These are phyloP conservation scores for Melinaea marsaeus DNA, from an alignment of 2,888 invertebrate species.

Conservation along the genomic window DNA sequence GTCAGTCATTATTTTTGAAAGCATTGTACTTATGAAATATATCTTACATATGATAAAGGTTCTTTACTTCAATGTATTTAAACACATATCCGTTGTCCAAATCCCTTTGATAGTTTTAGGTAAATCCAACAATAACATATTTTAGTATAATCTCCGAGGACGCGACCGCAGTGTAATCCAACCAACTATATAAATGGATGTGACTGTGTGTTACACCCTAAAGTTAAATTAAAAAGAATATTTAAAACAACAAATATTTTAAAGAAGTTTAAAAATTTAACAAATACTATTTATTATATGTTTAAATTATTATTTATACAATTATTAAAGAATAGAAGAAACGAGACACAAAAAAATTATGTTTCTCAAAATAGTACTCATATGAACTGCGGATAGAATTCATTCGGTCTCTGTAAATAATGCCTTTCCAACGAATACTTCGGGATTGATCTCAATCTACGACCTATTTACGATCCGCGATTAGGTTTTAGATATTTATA, in stretches of 20 bases:
- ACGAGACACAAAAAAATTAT: too few relatives aligned
- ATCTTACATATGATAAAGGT: too few relatives aligned
- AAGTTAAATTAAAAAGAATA: background rate
- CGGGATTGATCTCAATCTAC: slow-evolving; percentile 60
- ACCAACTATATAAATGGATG: background rate
- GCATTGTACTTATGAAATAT: too few relatives aligned
- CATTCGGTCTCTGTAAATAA: slow-evolving; percentile 68
- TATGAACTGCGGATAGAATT: slow-evolving; percentile 57
- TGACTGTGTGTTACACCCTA: background rate
- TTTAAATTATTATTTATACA: slow-evolving; percentile 3
- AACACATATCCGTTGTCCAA: background rate
- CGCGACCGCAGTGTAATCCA: slow-evolving; percentile 27
- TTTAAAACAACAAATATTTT: too few relatives aligned
- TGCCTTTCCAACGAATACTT: slow-evolving; percentile 71
- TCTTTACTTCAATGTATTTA: too few relatives aligned
- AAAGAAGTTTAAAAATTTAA: too few relatives aligned
- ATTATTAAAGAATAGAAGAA: too few relatives aligned
- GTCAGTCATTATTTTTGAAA: too few relatives aligned
- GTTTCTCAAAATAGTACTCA: slow-evolving; percentile 16
- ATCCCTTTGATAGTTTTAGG: background rate
- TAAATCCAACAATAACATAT: slow-evolving; percentile 24
- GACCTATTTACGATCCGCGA: slow-evolving; percentile 16
- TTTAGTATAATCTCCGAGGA: slow-evolving; percentile 27
- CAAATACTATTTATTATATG: too few relatives aligned
- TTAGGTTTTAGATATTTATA: slow-evolving; percentile 15